phyloP scores from a whole-genome alignment of 2,797 vertebrate genomes.

The Enteromius thamalakanensis region DNA sequence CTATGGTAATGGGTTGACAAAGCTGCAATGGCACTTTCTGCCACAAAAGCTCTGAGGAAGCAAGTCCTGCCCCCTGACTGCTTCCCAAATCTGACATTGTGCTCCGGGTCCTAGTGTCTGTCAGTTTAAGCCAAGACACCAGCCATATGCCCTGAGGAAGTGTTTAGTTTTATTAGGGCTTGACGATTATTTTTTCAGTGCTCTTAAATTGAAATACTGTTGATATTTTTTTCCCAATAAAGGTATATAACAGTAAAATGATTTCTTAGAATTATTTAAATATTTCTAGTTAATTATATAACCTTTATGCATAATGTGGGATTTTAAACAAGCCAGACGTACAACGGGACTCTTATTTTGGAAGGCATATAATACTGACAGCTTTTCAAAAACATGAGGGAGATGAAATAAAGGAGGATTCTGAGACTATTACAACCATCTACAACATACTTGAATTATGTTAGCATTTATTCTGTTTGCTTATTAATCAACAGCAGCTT shows the following conservation, averaged over 20 bases:
- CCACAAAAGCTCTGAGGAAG: slow-evolving; percentile 36
- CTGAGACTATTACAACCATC: not conserved
- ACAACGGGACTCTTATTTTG: not conserved
- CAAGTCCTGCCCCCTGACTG: slow-evolving; percentile 41
- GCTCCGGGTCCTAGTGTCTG: slow-evolving; percentile 26
- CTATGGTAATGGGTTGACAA: slow-evolving; percentile 60
- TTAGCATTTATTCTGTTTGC: no score
- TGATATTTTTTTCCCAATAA: no score
- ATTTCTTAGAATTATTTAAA: no score
- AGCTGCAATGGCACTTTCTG: slow-evolving; percentile 36
- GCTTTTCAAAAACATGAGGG: not conserved
- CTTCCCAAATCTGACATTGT: slow-evolving; percentile 41
- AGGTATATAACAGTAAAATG: no score
- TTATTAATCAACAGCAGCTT: not conserved
- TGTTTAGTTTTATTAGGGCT: not conserved
- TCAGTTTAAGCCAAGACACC: not conserved
- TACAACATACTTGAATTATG: not conserved
- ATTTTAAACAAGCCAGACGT: not conserved
- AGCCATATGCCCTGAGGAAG: not conserved
- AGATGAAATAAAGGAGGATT: not conserved
- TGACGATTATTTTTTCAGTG: not conserved
- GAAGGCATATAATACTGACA: not conserved
- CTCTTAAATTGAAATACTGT: no score
- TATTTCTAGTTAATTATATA: no score
- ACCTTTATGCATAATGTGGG: not conserved